Percentiles rank a stretch among this genome's conserved stretches.
Conservation (phyloP, 2,113 vertebrate species). For the Euleptes europaea region DNA sequence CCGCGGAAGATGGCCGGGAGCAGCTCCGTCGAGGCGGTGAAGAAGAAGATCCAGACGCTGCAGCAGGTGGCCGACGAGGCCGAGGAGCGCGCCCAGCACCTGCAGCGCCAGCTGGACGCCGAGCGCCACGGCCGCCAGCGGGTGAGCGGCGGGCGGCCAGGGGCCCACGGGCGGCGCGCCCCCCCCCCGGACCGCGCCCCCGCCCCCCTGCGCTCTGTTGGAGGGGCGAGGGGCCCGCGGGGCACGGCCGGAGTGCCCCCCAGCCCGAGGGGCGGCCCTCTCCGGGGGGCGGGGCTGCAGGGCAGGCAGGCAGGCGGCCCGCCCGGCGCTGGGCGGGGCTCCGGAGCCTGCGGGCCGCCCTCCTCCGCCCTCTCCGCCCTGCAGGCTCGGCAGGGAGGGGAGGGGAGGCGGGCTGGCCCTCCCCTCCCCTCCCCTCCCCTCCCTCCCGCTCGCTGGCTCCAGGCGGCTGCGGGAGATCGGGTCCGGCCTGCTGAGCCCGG, state of each 20-base stretch:
- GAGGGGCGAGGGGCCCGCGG: no score
- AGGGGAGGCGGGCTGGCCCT: no score
- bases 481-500: no score
- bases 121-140: constrained; percentile 79
- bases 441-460: no score
- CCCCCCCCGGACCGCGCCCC: no score
- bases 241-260: no score
- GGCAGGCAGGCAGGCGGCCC: background rate
- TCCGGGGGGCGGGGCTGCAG: background rate
- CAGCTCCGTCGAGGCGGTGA: constrained; percentile 81
- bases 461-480: no score
- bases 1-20: constrained; percentile 56
- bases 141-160: constrained; percentile 61
- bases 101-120: constrained; percentile 78
- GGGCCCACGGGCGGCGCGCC: background rate
- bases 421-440: no score
- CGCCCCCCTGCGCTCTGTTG: no score
- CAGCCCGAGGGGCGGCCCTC: no score
- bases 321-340: background rate
- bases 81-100: constrained; percentile 78
- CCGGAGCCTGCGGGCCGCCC: background rate
- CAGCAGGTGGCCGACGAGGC: constrained; percentile 84
- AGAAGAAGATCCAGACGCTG: constrained; percentile 84
- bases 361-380: no score
- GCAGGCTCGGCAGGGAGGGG: no score